Evolutionary conservation across 2,797 vertebrate species (phyloP), one percentile per base, ranked within the genome.

Genomic region (Alectoris magna): DNA sequence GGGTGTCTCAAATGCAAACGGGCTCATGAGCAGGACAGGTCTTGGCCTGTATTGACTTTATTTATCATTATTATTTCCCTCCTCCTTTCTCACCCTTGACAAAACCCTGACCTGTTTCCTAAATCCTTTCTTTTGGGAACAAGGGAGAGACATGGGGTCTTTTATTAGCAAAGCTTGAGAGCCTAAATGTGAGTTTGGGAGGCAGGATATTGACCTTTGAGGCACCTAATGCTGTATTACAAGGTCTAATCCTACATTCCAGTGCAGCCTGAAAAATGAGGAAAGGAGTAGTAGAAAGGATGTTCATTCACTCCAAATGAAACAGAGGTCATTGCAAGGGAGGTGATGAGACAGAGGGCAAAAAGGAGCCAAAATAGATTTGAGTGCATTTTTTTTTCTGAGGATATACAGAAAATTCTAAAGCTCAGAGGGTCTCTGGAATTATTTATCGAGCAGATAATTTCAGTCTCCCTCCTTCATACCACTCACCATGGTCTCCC

Each of bases 61-160:
- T 80, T 81, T 81, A 79, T 56, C 87, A 86, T 94, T 92, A 95
- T 94, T 90, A 86, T 90, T 93, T 93, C 81, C 84, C 95, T 72
- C 79, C 75, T 15, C 23, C 55, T 87, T 91, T 92, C 84, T 84
- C 79, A 84, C 74, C 27, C 88, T 75, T 92, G 49, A 48, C 86
- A 89, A 78, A 66, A 46, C 58, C 59, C 85, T 55, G 92, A 76
- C 51, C 64, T 66, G 49, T 69, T 93, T 79, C 89, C 60, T 94
- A 96, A 94, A 93, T 85, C 92, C 87, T 6, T 66, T 88, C 67
- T 72, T 46, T 39, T 8, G 1, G 1, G 13, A 72, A 43, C 14
- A 67, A n/a, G 31, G 72, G 36, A 83, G 58, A 39, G 26, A 18
- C 44, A 8, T 3, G 24, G 39, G 34, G 49, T 82, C 62, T 93